A percentile compares a stretch with the other conserved stretches of the same genome.
Evolutionary conservation across 2,113 vertebrate species (phyloP).

Genomic region (Lepisosteus osseus): DNA sequence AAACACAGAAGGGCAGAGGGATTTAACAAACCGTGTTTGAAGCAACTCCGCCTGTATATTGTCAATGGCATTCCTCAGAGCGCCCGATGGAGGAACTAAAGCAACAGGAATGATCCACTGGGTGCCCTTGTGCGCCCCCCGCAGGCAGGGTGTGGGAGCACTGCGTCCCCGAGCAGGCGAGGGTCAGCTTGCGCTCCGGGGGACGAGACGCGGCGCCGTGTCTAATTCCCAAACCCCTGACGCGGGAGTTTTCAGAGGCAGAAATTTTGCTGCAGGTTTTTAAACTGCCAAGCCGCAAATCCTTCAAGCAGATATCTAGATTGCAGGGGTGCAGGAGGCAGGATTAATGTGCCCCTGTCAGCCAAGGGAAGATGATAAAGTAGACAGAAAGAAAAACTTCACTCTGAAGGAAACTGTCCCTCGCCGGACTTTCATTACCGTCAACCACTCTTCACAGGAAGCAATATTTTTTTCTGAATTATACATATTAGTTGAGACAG

Average conservation of each 20-base stretch:
- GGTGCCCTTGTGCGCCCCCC: background rate
- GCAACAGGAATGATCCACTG: background rate
- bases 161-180: background rate
- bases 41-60: no score
- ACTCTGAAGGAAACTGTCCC: conserved; percentile 4
- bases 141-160: background rate
- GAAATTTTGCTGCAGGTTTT: conserved; percentile 13
- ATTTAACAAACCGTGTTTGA: no score
- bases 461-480: conserved; percentile 1
- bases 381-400: conserved; percentile 17
- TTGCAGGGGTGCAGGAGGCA: conserved; percentile 17
- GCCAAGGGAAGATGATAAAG: conserved; percentile 35
- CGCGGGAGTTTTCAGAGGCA: conserved; percentile 12
- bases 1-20: background rate
- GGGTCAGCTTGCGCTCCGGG: background rate
- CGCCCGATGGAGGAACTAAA: no score
- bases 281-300: conserved; percentile 24
- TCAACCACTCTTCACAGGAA: conserved; percentile 11
- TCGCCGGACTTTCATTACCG: conserved; percentile 15
- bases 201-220: background rate
- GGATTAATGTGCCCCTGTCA: conserved; percentile 30
- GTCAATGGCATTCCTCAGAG: no score
- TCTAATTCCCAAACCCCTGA: conserved; percentile 18
- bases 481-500: conserved; percentile 2
- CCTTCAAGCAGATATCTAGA: conserved; percentile 9